phyloP scores from a whole-genome alignment of 2,888 invertebrate genomes.

The Drosophila acutilabella region DNA sequence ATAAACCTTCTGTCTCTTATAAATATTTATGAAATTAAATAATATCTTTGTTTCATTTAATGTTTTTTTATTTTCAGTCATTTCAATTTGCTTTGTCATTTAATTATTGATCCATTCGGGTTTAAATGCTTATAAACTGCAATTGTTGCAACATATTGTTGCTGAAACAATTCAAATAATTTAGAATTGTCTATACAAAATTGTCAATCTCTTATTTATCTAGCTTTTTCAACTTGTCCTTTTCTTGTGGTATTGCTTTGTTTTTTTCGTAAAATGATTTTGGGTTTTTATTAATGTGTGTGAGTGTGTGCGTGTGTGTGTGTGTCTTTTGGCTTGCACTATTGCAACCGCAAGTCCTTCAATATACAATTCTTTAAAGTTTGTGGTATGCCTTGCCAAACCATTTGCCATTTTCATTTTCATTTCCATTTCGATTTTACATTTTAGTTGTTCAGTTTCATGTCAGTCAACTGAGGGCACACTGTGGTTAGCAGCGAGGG shows the following conservation, averaged over 20 bases:
- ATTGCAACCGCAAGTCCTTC: constrained; percentile 5
- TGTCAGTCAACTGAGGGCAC: constrained; percentile 30
- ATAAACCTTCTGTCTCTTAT: no score
- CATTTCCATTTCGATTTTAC: constrained; percentile 21
- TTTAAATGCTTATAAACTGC: constrained; percentile 2
- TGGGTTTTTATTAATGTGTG: constrained; percentile 6
- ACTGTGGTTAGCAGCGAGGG: background rate
- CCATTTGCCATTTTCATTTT: constrained; percentile 10
- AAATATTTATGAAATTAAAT: background rate
- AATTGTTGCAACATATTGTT: background rate
- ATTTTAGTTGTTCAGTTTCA: constrained; percentile 13
- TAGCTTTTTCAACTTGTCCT: background rate
- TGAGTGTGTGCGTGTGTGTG: constrained; percentile 4
- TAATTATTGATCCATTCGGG: constrained; percentile 16
- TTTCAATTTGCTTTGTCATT: constrained; percentile 4
- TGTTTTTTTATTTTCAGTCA: background rate
- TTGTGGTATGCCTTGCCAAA: background rate
- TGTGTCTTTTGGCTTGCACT: constrained; percentile 5
- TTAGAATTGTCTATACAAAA: constrained; percentile 18
- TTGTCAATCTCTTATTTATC: background rate
- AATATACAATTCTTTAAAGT: constrained; percentile 2
- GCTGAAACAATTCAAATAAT: constrained; percentile 37
- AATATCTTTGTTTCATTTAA: background rate
- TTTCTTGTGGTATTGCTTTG: constrained; percentile 27
- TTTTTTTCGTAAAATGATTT: constrained; percentile 17